phyloP scores from a whole-genome alignment of 2,888 invertebrate genomes.

The Drepana falcataria region DNA sequence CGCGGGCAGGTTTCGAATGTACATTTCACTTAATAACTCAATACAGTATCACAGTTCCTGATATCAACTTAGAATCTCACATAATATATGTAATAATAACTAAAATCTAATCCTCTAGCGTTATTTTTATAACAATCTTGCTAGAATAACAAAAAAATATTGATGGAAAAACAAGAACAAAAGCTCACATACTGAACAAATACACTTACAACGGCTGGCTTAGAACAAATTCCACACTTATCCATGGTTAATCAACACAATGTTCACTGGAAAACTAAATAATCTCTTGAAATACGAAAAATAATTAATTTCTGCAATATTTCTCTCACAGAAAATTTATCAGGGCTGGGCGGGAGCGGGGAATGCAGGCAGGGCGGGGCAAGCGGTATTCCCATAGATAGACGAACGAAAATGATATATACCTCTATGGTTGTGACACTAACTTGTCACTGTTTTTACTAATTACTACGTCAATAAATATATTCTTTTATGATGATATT shows the following conservation, averaged over 20 bases:
- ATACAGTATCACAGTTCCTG: conserved; percentile 15
- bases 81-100: conserved; percentile 8
- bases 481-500: no score
- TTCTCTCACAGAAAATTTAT: conserved; percentile 45
- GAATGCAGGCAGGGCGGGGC: conserved; percentile 33
- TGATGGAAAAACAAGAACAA: conserved; percentile 22
- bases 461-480: no score
- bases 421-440: no score
- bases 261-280: conserved; percentile 31
- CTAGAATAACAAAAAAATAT: conserved; percentile 74
- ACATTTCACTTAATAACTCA: conserved; percentile 45
- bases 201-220: conserved; percentile 66
- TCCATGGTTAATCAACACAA: conserved; percentile 49
- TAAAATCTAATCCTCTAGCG: conserved; percentile 32
- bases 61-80: conserved; percentile 15
- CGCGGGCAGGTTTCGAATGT: conserved; percentile 74
- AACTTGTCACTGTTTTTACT: no score
- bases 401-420: conserved; percentile 3
- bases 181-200: background rate
- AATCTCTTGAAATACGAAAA: conserved; percentile 50
- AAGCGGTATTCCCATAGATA: conserved; percentile 27
- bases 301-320: conserved; percentile 53
- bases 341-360: conserved; percentile 54
- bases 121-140: conserved; percentile 63
- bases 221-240: conserved; percentile 70